Base-by-base conservation (phyloP, 2,888 invertebrate genomes). In the Asteroscopus sphinx region DNA sequence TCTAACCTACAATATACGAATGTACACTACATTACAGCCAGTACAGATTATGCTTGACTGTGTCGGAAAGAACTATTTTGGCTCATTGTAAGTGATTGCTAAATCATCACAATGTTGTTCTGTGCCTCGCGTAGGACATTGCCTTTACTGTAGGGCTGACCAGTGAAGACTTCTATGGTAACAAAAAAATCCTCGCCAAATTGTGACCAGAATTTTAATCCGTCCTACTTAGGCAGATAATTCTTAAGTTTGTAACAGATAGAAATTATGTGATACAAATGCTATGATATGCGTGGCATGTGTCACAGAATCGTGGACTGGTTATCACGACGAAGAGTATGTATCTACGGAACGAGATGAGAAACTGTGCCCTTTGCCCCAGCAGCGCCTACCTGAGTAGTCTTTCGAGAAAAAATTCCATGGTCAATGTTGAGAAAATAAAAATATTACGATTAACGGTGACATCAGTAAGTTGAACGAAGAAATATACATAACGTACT, bases 81-180 rank as follows among this genome's bases (percentile, higher is more conserved):
- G 86, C 85, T 87, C 83, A 77, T 89, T 88, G 86, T 77, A 73
- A 79, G 80, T 74, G 80, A 78, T 82, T 81, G 85, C 86, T 91
- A 91, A 92, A 89, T 91, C 90, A 91, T 91, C 87, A 86, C 86
- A 86, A 82, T 82, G 87, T 85, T 86, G 84, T 83, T 82, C 82
- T 85, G 86, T 84, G 72, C 82, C 76, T 68, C 75, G 81, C 68
- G 76, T 80, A 89, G 92, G 90, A 88, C 90, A 86, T 90, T 90
- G 90, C 79, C 90, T 85, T 82, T 61, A 44, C 3, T 35, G 36
- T 76, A 86, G 85, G 86, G 86, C 48, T 85, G 80, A 7, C 51
- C 33, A 39, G n/a, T n/a, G n/a, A n/a, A n/a, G n/a, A n/a, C 35
- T 51, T 17, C 48, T 44, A 30, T 26, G 13, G 25, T 11, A 40